Evolutionary conservation across 2,113 vertebrate species (phyloP).

Genomic region (Neotoma lepida): DNA sequence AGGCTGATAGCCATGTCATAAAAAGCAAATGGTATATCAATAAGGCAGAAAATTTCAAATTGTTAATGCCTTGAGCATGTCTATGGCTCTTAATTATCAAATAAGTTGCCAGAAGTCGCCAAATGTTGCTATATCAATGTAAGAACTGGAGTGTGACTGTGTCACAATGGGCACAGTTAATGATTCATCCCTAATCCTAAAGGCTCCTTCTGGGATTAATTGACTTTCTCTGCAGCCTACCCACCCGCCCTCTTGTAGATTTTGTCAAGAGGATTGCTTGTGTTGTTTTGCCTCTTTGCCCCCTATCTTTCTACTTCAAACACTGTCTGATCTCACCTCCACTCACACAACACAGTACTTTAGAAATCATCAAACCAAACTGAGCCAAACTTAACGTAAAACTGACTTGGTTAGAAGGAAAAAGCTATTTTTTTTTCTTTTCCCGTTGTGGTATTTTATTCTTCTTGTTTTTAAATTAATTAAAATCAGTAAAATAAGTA

Average conservation of each 20-base stretch:
- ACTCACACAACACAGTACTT: conserved; percentile 37
- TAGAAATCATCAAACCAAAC: conserved; percentile 25
- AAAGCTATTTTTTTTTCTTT: background rate
- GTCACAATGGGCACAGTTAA: conserved; percentile 72
- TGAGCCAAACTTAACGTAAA: conserved; percentile 28
- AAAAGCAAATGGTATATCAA: conserved; percentile 35
- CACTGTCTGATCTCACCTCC: conserved; percentile 56
- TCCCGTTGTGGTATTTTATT: conserved; percentile 2
- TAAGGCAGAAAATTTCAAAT: conserved; percentile 20
- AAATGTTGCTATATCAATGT: conserved; percentile 38
- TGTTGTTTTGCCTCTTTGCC: conserved; percentile 51
- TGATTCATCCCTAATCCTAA: conserved; percentile 77
- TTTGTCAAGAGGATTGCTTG: conserved; percentile 50
- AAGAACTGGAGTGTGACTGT: background rate
- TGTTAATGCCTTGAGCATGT: background rate
- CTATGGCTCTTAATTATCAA: conserved; percentile 41
- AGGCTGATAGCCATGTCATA: conserved; percentile 18
- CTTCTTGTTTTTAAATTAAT: conserved; percentile 15
- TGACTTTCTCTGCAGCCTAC: conserved; percentile 61
- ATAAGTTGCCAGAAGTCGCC: conserved; percentile 55
- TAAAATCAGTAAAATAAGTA: conserved; percentile 13
- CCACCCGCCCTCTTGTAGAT: conserved; percentile 11
- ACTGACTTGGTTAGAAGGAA: conserved; percentile 27
- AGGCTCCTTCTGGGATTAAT: conserved; percentile 69
- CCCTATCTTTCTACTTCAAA: conserved; percentile 55